Base-by-base conservation (phyloP, 2,888 invertebrate genomes). In the Phrixothrix hirtus region DNA sequence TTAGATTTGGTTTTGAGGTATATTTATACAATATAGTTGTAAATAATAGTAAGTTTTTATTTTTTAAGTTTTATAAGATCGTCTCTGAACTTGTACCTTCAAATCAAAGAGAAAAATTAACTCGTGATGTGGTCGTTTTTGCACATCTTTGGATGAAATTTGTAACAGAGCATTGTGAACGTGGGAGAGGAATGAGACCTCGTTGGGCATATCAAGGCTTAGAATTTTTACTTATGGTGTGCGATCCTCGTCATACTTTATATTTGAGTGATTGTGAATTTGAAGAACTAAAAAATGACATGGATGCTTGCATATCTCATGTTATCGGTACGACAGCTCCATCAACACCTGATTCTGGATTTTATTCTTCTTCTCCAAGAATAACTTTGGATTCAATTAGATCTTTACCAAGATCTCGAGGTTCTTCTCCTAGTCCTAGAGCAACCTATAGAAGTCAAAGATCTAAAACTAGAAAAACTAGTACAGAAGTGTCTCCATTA, bases 121-220 rank as follows among this genome's bases (percentile, higher is more conserved):
- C 85, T 0, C 67, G 79, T 21, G 82, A 83, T 49, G 79, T 89
- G 63, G 81, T 88, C 2, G 75, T 79, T 26, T 89, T 90, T 71
- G 88, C 89, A 6, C 81, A 83, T 62, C 83, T 89, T 70, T 95
- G 95, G 95, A 94, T 95, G 90, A 80, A 82, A 48, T 95, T 95
- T 73, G 93, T 92, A 1, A 82, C 85, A 58, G 85, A 87, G 66
- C 81, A 89, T 10, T 95, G 93, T 71, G 94, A 95, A 56, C 76
- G 87, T 0, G 91, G 91, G 0, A 79, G 91, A 2, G 92, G 92
- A 0, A 79, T 88, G 60, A 75, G 90, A 13, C 92, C 92, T 0
- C 81, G 93, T 68, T 95, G 94, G 94, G 93, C 94, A 1, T 85
- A 85, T 68, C 92, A 92, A 70, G 94, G 95, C 0, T 72, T 95